Evolutionary conservation across 2,888 invertebrate genomes (phyloP).

Genomic region (Drosophila stalkeri): DNA sequence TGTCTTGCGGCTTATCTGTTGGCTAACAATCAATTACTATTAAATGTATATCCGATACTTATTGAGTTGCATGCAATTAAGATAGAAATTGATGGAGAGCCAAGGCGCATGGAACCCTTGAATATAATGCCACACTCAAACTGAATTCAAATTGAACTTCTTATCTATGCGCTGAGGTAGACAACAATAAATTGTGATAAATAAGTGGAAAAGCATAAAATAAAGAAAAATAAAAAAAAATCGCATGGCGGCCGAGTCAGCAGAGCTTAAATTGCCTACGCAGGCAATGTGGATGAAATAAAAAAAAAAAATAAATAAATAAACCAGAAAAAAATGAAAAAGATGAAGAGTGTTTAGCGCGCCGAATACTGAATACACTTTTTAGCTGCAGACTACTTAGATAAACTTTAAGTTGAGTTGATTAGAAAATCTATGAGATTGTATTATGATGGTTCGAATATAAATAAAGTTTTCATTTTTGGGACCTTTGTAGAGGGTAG

Average conservation of each 20-base stretch:
- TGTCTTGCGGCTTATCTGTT: constrained; percentile 21
- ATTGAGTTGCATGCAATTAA: constrained; percentile 67
- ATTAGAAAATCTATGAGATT: not conserved
- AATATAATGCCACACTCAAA: constrained; percentile 32
- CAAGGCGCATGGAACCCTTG: constrained; percentile 20
- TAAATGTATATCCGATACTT: constrained; percentile 31
- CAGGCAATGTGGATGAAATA: constrained; percentile 47
- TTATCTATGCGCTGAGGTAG: constrained; percentile 73
- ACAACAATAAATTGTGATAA: constrained; percentile 77
- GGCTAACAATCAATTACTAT: constrained; percentile 34
- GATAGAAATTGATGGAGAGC: constrained; percentile 45
- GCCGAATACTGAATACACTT: not conserved
- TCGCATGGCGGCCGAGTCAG: constrained; percentile 69
- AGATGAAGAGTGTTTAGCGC: not conserved
- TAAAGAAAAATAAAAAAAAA: constrained; percentile 30
- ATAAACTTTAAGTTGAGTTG: not conserved
- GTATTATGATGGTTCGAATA: too few species aligned
- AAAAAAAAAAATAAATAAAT: constrained; percentile 16
- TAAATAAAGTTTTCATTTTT: too few species aligned
- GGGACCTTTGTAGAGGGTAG: too few species aligned
- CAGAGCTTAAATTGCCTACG: constrained; percentile 77
- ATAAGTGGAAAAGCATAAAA: constrained; percentile 49
- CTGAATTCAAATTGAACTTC: constrained; percentile 77
- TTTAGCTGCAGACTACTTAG: too few species aligned
- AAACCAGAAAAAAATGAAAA: constrained; percentile 14